Evolutionary conservation across 2,797 vertebrate species (phyloP), one percentile per base, ranked within the genome.

Genomic region (Chrysolophus pictus): DNA sequence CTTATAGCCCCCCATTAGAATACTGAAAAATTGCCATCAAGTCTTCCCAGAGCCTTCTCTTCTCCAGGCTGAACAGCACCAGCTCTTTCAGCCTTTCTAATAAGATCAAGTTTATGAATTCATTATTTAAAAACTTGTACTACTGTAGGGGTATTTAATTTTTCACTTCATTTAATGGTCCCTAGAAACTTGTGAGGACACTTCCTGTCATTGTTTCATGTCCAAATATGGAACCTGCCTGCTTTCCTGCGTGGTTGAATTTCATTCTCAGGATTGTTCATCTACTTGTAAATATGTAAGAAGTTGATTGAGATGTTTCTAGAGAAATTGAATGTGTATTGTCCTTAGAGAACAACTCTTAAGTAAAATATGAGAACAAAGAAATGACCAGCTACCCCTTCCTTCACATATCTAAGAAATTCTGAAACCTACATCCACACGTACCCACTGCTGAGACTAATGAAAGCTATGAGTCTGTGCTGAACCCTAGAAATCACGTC

Each of bases 371-470:
- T 33, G 26, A 67, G 14, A 44, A 62, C 21, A 33, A 53, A 59
- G 23, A 84, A 51, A 26, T 58, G n/a, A 29, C 26, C 6, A 46
- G 31, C 23, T 62, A 88, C 22, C 18, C 14, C 3, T 0, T 62
- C 14, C 14, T 41, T 29, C 62, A 28, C 18, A 5, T 82, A 71
- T 47, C 11, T 70, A 11, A 13, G 35, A 23, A 73, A 60, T 77
- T 80, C 39, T 35, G 13, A 69, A 73, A 56, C 29, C 26, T n/a
- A 26, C 37, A 90, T 19, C 26, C n/a, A 51, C 39, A 21, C 9
- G 5, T 44, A 6, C 5, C 42, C 35, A 28, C 19, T 1, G 0
- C 33, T 47, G 58, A 70, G 46, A 7, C 5, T 29, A 15, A 49
- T n/a, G 5, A 17, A 46, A 72, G 15, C n/a, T 44, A 26, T 22